Conservation (phyloP, 2,113 vertebrate genomes). For the Tachycineta bicolor region DNA sequence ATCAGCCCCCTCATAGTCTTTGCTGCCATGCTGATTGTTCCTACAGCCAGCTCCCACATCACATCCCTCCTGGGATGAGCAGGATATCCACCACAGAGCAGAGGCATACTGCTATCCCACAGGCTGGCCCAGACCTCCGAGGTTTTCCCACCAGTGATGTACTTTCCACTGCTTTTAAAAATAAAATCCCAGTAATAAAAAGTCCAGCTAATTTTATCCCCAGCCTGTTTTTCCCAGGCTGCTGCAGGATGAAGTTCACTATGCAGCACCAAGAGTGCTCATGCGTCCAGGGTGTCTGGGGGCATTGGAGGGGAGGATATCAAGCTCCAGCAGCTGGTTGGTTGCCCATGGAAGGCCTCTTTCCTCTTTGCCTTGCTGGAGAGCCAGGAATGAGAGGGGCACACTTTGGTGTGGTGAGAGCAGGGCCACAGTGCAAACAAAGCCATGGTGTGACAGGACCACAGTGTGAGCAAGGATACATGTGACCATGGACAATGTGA, state of each 20-base stretch:
- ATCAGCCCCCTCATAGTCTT: neutral
- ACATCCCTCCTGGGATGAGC: accelerated
- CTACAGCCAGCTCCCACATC: neutral
- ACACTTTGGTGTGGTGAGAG: neutral
- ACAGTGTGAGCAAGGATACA: neutral
- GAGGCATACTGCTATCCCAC: accelerated
- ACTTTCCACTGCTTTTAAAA: constrained; percentile 14
- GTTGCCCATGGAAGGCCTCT: neutral
- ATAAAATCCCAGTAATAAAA: neutral
- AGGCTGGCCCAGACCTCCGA: neutral
- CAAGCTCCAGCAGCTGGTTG: accelerated
- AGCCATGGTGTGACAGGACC: neutral
- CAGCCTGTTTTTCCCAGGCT: neutral
- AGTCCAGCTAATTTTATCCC: constrained; percentile 13
- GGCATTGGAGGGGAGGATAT: neutral
- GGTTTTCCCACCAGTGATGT: neutral
- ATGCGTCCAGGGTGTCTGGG: accelerated
- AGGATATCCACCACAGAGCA: neutral
- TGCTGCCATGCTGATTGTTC: neutral
- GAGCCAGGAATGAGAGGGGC: neutral
- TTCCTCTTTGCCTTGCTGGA: neutral
- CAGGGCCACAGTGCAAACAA: neutral
- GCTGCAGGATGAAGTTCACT: neutral
- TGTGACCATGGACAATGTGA: neutral
- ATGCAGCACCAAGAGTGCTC: accelerated